A percentile compares a stretch with the other conserved stretches of the same genome.
Conservation (phyloP, 2,888 invertebrate species). For the Sesia apiformis region DNA sequence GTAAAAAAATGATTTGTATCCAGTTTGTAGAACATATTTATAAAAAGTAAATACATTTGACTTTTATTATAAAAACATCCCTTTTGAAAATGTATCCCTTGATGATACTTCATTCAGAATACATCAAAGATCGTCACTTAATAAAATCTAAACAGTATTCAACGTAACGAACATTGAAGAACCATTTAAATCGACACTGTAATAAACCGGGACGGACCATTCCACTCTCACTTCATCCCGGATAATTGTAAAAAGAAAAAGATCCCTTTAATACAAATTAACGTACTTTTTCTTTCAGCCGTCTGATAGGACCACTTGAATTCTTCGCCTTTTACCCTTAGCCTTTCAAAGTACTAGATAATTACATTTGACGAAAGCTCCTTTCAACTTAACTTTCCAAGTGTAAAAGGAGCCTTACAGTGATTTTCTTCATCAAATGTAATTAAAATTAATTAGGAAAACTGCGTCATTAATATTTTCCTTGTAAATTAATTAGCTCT, state of each 20-base stretch:
- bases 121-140: no score
- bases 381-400: no score
- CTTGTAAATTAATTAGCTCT: no score
- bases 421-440: neutral
- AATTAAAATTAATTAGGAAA: neutral
- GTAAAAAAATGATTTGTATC: no score
- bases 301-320: neutral
- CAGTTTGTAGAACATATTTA: no score
- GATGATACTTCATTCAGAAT: no score
- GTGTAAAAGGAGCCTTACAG: neutral
- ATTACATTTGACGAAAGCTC: neutral
- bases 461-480: no score
- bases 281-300: constrained; percentile 6
- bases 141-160: neutral
- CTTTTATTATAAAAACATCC: no score
- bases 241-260: constrained; percentile 18
- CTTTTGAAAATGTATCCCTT: no score
- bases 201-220: constrained; percentile 13
- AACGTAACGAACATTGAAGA: constrained; percentile 18
- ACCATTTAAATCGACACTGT: constrained; percentile 17
- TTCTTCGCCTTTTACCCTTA: constrained; percentile 9
- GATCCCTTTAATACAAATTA: constrained; percentile 6
- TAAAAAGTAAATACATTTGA: no score
- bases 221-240: constrained; percentile 16
- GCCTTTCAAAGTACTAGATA: constrained; percentile 2